These are phyloP conservation scores for Phainopepla nitens DNA, from an alignment of 2,113 vertebrate species.

Conservation along the genomic window DNA sequence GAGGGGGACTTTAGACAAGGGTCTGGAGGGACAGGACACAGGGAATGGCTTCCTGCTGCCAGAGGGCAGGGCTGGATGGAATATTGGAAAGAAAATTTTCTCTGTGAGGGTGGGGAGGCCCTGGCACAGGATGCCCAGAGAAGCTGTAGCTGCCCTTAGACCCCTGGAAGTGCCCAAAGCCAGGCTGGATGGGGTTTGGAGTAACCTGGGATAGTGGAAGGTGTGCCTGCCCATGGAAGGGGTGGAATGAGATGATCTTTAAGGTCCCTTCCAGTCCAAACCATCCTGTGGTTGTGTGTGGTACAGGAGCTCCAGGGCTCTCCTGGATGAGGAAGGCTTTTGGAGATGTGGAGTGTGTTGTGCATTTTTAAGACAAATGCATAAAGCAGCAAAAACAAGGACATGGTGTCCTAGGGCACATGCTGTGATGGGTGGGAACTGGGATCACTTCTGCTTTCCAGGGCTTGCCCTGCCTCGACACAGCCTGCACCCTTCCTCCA, in stretches of 20 bases:
- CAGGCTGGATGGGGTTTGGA: fast-evolving
- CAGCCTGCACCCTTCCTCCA: neutral
- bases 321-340: neutral
- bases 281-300: neutral
- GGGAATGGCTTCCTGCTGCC: neutral
- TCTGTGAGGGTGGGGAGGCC: neutral
- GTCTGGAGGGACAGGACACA: neutral
- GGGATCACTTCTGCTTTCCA: neutral
- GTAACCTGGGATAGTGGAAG: neutral
- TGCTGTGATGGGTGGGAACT: no score
- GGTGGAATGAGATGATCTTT: neutral
- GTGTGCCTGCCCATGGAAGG: neutral
- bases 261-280: neutral
- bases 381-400: neutral
- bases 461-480: neutral
- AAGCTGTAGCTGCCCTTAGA: neutral
- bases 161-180: neutral
- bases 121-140: neutral
- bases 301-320: neutral
- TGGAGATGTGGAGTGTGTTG: neutral
- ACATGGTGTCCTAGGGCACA: fast-evolving
- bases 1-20: neutral
- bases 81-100: neutral
- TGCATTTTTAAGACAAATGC: neutral
- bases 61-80: neutral